Base-by-base conservation (phyloP, 2,888 invertebrate species). In the Pyrocoelia pectoralis region DNA sequence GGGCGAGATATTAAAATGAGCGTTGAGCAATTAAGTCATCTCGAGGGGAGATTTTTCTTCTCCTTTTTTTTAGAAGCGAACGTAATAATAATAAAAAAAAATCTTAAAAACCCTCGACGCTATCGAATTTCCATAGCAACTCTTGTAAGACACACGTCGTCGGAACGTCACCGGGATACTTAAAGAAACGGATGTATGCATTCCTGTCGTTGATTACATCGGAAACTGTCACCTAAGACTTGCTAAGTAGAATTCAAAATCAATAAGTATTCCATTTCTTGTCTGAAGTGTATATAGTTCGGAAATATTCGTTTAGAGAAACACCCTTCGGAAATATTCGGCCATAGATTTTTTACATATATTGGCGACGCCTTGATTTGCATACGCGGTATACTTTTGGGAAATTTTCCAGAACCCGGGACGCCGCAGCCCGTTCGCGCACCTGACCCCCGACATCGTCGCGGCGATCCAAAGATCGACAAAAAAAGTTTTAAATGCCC, bases 201-300 rank as follows among this genome's bases (percentile, higher is more conserved):
- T 62, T 62, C 65, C 66, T 61, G 64, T 61, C 69, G 67, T 62
- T 70, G 71, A 70, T 70, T 68, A 64, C 66, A 67, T 68, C 68
- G 68, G 67, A 76, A 77, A 78, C 76, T 79, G 80, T 79, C 79
- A 79, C 77, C 78, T 78, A 77, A 76, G 77, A 77, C 78, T 77
- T 75, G 77, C 77, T 79, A 80, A 80, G 78, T 79, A 79, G 79
- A 80, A 80, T 79, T 79, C 79, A 78, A 80, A 80, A 80, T 80
- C 80, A 80, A 80, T 80, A 80, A 79, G 79, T 79, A 80, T 80
- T 79, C 79, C 77, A 78, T 78, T 79, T 79, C 79, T 78, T 77
- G 76, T 74, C 75, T 74, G 75, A 74, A 75, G 76, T 76, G 74
- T 75, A n/a, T 33, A 73, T 71, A 73, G 72, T 76, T 78, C 78